Conservation (phyloP, 1,140 invertebrate genomes). For the Bombus soroeensis region DNA sequence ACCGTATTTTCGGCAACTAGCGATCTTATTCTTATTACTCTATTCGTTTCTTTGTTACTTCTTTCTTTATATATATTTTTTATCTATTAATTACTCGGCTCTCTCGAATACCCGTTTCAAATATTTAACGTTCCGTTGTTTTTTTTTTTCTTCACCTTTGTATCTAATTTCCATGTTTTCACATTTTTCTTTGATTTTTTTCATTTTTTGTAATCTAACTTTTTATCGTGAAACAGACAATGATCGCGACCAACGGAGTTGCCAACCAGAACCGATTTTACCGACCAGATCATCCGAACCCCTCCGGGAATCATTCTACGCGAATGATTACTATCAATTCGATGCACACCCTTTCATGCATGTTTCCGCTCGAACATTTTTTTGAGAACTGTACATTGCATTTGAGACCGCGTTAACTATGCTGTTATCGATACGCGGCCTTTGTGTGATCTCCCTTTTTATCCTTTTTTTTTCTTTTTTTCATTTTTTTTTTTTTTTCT, state of each 20-base stretch:
- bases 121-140: neutral
- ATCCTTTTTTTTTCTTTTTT: neutral
- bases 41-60: conserved; percentile 30
- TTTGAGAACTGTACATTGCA: neutral
- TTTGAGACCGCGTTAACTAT: neutral
- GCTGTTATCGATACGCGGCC: neutral
- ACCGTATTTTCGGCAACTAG: conserved; percentile 66
- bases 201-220: conserved; percentile 1
- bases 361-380: neutral
- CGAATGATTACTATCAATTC: conserved; percentile 22
- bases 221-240: neutral
- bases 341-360: neutral
- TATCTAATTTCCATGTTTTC: no score
- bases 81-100: neutral
- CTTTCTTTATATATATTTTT: conserved; percentile 12
- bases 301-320: conserved; percentile 34
- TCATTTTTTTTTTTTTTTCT: neutral
- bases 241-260: conserved; percentile 16
- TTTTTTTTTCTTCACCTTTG: neutral
- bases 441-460: no score
- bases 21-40: conserved; percentile 34
- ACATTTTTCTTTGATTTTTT: neutral
- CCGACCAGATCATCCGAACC: conserved; percentile 46
- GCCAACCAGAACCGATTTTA: conserved; percentile 46
- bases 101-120: neutral